These are phyloP conservation scores for Parauchenoglanis punctatus DNA, from an alignment of 2,797 vertebrate species.

Conservation along the genomic window DNA sequence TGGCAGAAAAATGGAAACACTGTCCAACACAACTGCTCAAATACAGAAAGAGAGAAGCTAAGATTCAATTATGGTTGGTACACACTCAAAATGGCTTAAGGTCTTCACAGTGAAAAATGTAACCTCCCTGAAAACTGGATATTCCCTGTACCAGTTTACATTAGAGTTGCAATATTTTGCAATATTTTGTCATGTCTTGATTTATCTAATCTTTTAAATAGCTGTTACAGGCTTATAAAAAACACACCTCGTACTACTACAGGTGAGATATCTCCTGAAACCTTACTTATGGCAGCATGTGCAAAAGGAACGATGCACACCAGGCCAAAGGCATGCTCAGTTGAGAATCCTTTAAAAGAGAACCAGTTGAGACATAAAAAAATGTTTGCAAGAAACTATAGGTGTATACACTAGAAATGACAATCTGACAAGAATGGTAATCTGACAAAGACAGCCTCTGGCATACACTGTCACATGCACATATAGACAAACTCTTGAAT, in stretches of 20 bases:
- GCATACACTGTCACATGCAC: background rate
- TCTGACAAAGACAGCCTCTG: background rate
- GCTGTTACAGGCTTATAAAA: background rate
- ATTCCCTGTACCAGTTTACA: background rate
- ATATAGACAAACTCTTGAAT: background rate
- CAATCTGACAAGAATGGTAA: background rate
- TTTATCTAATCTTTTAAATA: background rate
- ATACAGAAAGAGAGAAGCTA: background rate
- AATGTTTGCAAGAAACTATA: background rate
- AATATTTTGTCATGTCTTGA: background rate
- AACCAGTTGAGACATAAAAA: background rate
- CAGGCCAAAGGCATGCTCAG: background rate
- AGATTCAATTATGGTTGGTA: background rate
- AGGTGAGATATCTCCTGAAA: background rate
- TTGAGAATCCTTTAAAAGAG: background rate
- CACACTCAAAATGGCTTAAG: background rate
- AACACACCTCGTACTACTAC: background rate
- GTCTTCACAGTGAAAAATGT: background rate
- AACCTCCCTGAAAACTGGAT: background rate
- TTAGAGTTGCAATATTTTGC: too few relatives aligned
- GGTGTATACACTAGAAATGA: background rate
- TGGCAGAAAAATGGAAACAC: background rate
- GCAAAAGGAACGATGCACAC: background rate
- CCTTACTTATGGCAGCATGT: background rate
- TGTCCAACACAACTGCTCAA: background rate